Evolutionary conservation across 2,888 invertebrate genomes (phyloP).

Genomic region (Eumerus sabulonum): DNA sequence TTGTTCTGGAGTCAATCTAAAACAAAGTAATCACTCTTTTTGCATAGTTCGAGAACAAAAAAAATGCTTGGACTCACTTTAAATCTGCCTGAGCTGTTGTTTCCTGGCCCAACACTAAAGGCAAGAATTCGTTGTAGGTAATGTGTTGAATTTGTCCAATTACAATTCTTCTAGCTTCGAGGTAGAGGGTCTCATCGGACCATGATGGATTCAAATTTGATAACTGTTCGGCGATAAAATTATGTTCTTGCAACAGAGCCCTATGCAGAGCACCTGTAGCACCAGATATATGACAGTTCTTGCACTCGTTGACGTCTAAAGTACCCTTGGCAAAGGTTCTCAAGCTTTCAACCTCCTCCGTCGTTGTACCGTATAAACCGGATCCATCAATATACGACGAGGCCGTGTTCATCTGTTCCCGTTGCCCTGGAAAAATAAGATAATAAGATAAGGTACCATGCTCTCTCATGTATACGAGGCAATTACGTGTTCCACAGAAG

Average conservation of each 20-base stretch:
- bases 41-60: too few relatives aligned
- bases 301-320: constrained; percentile 84
- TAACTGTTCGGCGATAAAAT: constrained; percentile 86
- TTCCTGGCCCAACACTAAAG: constrained; percentile 84
- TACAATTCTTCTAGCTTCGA: constrained; percentile 87
- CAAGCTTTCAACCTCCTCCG: constrained; percentile 84
- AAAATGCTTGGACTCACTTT: constrained; percentile 80
- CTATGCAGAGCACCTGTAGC: constrained; percentile 87
- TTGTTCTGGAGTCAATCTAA: constrained; percentile 84
- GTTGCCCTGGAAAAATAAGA: constrained; percentile 80
- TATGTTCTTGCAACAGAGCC: constrained; percentile 87
- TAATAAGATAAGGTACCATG: background rate
- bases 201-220: constrained; percentile 87
- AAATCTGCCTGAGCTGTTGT: constrained; percentile 77
- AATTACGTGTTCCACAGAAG: constrained; percentile 83
- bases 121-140: constrained; percentile 90
- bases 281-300: constrained; percentile 83
- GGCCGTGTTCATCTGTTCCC: constrained; percentile 92
- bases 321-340: constrained; percentile 86
- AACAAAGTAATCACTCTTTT: background rate
- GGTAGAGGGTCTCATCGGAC: constrained; percentile 87
- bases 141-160: constrained; percentile 91
- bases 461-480: too few relatives aligned
- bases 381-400: constrained; percentile 92
- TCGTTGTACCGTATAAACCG: constrained; percentile 87